Conservation (phyloP, 2,888 invertebrate genomes). For the Synergus gifuensis region DNA sequence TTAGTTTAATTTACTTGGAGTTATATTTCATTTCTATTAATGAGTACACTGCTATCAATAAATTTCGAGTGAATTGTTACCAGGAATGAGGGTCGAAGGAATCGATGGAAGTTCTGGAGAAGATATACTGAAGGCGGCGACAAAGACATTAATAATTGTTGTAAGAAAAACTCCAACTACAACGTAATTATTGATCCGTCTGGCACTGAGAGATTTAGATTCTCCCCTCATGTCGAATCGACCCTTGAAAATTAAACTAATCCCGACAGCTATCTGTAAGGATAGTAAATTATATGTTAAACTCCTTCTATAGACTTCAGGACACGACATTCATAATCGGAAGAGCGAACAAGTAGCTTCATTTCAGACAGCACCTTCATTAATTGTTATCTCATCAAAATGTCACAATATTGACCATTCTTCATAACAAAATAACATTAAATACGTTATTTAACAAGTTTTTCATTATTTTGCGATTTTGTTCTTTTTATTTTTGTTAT, state of each 20-base stretch:
- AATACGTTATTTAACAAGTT: too few species aligned
- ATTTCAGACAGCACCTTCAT: too few species aligned
- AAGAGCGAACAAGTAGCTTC: neutral
- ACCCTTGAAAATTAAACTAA: constrained; percentile 82
- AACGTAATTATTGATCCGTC: constrained; percentile 82
- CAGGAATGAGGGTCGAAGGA: constrained; percentile 32
- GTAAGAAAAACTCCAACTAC: constrained; percentile 83
- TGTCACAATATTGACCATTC: too few species aligned
- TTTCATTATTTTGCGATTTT: too few species aligned
- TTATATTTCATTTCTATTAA: too few species aligned
- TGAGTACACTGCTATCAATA: neutral
- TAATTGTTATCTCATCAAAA: too few species aligned
- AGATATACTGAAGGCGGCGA: constrained; percentile 81
- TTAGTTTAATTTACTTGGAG: too few species aligned
- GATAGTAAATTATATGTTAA: neutral
- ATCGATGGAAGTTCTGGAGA: constrained; percentile 40
- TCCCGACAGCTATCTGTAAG: constrained; percentile 80
- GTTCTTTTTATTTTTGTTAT: too few species aligned
- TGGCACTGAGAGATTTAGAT: constrained; percentile 78
- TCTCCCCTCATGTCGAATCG: constrained; percentile 79
- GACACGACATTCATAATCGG: neutral
- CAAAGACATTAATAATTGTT: constrained; percentile 84
- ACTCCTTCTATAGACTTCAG: neutral
- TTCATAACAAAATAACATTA: too few species aligned
- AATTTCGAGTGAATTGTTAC: neutral